Evolutionary conservation across 2,888 invertebrate species (phyloP).

Genomic region (Tetheella fluctuosa): DNA sequence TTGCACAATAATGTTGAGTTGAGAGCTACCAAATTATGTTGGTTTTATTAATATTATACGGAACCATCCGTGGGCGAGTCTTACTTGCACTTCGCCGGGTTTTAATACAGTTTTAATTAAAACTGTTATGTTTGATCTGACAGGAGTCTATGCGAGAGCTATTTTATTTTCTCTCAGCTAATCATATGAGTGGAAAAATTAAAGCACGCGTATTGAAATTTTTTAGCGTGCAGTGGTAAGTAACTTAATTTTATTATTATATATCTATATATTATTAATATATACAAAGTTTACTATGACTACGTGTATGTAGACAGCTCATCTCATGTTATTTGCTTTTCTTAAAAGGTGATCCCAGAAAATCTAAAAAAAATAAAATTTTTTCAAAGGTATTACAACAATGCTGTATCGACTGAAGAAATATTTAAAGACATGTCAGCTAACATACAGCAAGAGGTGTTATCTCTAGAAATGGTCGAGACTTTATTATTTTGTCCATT

Average conservation of each 20-base stretch:
- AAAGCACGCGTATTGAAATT: slow-evolving; percentile 74
- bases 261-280: background rate
- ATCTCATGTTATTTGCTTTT: background rate
- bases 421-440: slow-evolving; percentile 71
- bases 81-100: background rate
- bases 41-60: no score
- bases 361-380: background rate
- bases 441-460: slow-evolving; percentile 72
- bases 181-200: slow-evolving; percentile 74
- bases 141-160: slow-evolving; percentile 78
- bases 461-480: slow-evolving; percentile 72
- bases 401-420: slow-evolving; percentile 66
- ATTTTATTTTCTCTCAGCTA: slow-evolving; percentile 75
- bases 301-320: no score
- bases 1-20: no score
- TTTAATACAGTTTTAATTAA: background rate
- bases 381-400: slow-evolving; percentile 70
- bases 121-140: background rate
- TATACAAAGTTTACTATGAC: background rate
- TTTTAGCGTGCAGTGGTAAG: slow-evolving; percentile 76
- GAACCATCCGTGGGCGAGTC: no score
- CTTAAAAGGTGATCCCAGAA: no score
- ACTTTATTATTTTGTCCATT: slow-evolving; percentile 66
- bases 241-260: background rate
- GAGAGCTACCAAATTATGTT: no score